Evolutionary conservation across 2,113 vertebrate species (phyloP), one percentile per base, ranked within the genome.

Genomic region (Agelaius tricolor): DNA sequence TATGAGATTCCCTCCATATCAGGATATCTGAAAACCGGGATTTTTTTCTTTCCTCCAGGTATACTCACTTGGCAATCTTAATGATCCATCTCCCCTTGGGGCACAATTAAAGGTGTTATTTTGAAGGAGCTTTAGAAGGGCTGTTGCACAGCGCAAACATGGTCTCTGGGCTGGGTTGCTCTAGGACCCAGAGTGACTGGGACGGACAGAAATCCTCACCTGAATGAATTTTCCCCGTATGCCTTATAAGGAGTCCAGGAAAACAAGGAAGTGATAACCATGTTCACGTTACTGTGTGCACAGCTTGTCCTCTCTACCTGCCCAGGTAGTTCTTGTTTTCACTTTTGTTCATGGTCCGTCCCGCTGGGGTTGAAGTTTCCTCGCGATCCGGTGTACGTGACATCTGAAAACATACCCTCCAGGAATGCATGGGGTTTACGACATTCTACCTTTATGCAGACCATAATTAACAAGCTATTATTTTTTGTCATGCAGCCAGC

Each of bases 251-350:
- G 98, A 97, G 92, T 97, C 98, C 93, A 97, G 98, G 98, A 94
- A 96, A 98, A 98, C 97, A 98, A 99, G 99, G 99, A 99, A 99
- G 99, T 99, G 95, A 96, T 97, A 97, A 97, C 95, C 96, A 96
- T 81, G 97, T 96, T 97, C 96, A 94, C 57, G 49, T 96, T 97
- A 76, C 96, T 96, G 97, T 97, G 96, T 90, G 94, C 96, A 95
- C 94, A 91, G 96, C 94, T 92, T 97, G 94, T 97, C 86, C 95
- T 94, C 90, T 95, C 94, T 97, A 98, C 97, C 97, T 98, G 98
- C 95, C 92, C 98, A 98, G 98, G 98, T 98, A 98, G 97, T 69
- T 83, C 95, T 97, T 94, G 90, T 96, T 97, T 97, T 93, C 94
- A 91, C 97, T 97, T 98, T 89, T 93, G 93, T 85, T 96, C 97